These are phyloP conservation scores for Machaerirhynchus nigripectus DNA, from an alignment of 2,113 vertebrate genomes.

Conservation along the genomic window DNA sequence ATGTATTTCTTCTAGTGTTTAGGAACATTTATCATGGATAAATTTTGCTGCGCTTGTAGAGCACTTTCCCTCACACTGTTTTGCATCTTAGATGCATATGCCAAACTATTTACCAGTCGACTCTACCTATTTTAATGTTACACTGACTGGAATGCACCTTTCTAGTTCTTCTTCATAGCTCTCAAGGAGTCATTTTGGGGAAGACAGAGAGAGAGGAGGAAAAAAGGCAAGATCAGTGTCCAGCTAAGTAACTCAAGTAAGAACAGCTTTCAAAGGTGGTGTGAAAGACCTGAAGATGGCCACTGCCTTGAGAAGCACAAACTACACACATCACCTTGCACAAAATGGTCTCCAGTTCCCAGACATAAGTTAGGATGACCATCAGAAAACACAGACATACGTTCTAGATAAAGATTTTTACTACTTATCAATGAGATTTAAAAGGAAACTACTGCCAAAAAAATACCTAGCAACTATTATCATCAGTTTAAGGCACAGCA, in stretches of 20 bases:
- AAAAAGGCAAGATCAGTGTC: background rate
- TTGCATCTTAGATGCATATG: background rate
- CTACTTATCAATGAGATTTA: background rate
- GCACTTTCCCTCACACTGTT: background rate
- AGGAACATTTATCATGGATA: background rate
- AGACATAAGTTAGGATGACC: background rate
- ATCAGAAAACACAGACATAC: background rate
- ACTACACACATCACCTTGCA: background rate
- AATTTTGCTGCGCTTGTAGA: background rate
- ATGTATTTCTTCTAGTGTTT: background rate
- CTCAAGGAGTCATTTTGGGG: background rate
- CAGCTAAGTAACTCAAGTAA: background rate
- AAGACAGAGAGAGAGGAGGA: background rate
- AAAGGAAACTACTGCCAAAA: background rate
- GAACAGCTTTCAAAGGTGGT: background rate
- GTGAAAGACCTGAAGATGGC: background rate
- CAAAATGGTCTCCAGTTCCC: background rate
- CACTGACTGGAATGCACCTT: background rate
- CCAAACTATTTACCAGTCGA: background rate
- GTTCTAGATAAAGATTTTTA: background rate
- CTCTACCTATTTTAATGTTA: background rate
- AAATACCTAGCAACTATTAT: background rate
- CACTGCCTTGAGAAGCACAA: background rate
- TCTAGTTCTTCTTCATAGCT: background rate
- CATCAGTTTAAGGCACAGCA: background rate